phyloP scores from a whole-genome alignment of 2,797 vertebrate species.

The Esox lucius region DNA sequence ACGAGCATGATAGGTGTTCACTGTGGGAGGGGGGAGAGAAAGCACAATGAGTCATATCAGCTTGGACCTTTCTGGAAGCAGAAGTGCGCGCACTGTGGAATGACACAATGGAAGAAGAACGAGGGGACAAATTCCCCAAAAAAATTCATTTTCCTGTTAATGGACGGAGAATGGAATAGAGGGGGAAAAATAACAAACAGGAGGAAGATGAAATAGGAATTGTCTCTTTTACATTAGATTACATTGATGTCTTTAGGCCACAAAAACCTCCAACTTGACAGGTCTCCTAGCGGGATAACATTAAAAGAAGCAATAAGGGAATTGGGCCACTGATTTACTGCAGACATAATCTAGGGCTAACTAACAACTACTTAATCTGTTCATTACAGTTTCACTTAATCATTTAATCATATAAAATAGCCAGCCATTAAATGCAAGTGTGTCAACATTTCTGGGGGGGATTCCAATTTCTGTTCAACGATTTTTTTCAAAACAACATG shows the following conservation, averaged over 20 bases:
- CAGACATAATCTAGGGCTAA: not conserved
- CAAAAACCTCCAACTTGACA: slow-evolving; percentile 31
- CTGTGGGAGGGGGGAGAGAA: slow-evolving; percentile 63
- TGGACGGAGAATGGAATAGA: not conserved
- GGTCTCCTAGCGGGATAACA: not conserved
- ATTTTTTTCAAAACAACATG: too few species aligned
- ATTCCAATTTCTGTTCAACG: too few species aligned
- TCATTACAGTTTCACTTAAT: too few species aligned
- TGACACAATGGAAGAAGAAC: not conserved
- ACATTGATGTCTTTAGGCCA: slow-evolving; percentile 24
- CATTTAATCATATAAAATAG: too few species aligned
- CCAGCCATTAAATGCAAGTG: too few species aligned
- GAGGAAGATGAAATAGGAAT: slow-evolving; percentile 28
- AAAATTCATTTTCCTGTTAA: not conserved
- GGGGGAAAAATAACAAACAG: slow-evolving; percentile 14
- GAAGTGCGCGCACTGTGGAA: not conserved
- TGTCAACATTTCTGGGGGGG: too few species aligned
- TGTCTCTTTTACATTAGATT: slow-evolving; percentile 24
- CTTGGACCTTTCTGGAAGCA: not conserved
- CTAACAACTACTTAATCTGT: not conserved
- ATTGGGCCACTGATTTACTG: not conserved
- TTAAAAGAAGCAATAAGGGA: not conserved
- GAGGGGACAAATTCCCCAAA: not conserved
- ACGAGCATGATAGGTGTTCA: slow-evolving; percentile 96
- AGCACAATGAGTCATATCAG: not conserved